Evolutionary conservation across 2,888 invertebrate species (phyloP).

Genomic region (Stenotaenia linearis): DNA sequence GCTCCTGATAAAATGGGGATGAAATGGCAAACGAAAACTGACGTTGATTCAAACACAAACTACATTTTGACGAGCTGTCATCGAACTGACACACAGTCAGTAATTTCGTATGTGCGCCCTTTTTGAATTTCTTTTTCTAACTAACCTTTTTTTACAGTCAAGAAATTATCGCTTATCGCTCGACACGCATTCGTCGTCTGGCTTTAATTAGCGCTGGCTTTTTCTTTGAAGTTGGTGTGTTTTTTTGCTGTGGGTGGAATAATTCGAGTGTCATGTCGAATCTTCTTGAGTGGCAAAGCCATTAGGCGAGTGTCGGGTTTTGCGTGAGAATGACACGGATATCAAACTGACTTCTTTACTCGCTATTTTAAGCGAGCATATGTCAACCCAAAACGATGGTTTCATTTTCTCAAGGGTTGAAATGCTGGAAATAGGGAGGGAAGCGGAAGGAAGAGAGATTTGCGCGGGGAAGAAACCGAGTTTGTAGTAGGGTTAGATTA

Average conservation of each 20-base stretch:
- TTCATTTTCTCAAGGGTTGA: slow-evolving; percentile 23
- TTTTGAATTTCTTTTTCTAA: background rate
- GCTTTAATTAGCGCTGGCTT: slow-evolving; percentile 23
- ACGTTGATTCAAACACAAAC: slow-evolving; percentile 8
- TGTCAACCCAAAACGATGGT: background rate
- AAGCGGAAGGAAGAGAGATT: background rate
- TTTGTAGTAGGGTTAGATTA: background rate
- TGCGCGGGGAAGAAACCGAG: background rate
- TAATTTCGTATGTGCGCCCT: background rate
- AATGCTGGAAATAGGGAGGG: background rate
- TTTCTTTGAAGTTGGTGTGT: slow-evolving; percentile 21
- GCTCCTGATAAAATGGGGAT: background rate
- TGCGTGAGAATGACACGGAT: slow-evolving; percentile 24
- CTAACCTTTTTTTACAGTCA: background rate
- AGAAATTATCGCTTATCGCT: slow-evolving; percentile 22
- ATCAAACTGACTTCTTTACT: slow-evolving; percentile 20
- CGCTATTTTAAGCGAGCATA: slow-evolving; percentile 26
- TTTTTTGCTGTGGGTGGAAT: slow-evolving; percentile 19
- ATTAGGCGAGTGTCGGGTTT: slow-evolving; percentile 23
- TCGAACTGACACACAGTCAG: background rate
- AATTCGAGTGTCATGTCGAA: slow-evolving; percentile 26
- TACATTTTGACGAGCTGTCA: slow-evolving; percentile 17
- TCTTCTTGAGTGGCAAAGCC: slow-evolving; percentile 19
- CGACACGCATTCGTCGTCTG: slow-evolving; percentile 26
- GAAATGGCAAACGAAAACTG: background rate